phyloP scores from a whole-genome alignment of 2,797 vertebrate genomes.

The Psittacula derbiana region DNA sequence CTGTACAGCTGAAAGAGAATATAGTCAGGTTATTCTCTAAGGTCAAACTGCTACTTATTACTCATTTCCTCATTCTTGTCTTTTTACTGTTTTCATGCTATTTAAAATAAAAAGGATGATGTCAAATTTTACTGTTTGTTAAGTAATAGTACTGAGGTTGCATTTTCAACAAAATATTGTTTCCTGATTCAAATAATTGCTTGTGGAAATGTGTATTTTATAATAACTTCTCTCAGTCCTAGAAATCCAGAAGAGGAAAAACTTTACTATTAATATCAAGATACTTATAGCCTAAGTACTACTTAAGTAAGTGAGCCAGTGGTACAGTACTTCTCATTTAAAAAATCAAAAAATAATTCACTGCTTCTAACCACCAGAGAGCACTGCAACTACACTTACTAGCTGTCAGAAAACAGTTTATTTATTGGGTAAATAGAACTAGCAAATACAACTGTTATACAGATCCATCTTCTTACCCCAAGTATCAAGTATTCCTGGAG shows the following conservation, averaged over 20 bases:
- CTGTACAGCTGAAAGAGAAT: constrained; percentile 9
- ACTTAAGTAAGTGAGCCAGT: not conserved
- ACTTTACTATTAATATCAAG: not conserved
- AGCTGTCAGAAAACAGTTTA: not conserved
- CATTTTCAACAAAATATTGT: not conserved
- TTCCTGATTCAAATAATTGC: not conserved
- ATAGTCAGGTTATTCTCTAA: not conserved
- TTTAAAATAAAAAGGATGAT: constrained; percentile 74
- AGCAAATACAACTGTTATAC: not conserved
- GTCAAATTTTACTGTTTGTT: not conserved
- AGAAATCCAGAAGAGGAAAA: not conserved
- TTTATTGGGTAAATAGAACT: not conserved
- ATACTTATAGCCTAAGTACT: not conserved
- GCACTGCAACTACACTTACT: not conserved
- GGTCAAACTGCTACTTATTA: constrained; percentile 57
- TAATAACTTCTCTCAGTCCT: not conserved
- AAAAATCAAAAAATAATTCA: not conserved
- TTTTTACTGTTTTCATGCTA: constrained; percentile 83
- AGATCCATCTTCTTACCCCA: not conserved
- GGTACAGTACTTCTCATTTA: not conserved
- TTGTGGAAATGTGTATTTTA: not conserved
- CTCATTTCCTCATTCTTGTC: constrained; percentile 74
- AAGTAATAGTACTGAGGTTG: not conserved
- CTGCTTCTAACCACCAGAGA: constrained; percentile 16
- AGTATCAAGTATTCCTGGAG: not conserved